Conservation (phyloP, 2,113 vertebrate species). For the Micronycteris hirsuta region DNA sequence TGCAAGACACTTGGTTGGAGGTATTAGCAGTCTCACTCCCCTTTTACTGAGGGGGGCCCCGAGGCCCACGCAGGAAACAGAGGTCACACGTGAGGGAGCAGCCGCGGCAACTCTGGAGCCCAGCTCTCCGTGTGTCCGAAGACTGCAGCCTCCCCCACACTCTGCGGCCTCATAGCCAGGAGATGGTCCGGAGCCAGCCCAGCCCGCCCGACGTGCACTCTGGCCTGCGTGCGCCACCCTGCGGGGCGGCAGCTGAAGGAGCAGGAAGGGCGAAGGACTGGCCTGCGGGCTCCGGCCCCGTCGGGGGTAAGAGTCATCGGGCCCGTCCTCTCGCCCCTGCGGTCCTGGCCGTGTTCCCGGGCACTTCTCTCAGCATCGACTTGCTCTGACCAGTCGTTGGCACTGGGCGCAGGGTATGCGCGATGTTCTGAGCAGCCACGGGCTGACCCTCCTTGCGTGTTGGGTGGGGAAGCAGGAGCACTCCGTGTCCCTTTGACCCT, state of each 20-base stretch:
- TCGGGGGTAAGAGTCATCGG: background rate
- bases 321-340: accelerated
- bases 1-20: background rate
- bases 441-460: background rate
- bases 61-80: background rate
- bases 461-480: accelerated
- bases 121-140: background rate
- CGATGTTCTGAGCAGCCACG: background rate
- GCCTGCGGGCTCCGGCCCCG: background rate
- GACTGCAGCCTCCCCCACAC: too few relatives aligned
- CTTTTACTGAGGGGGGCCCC: background rate
- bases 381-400: background rate
- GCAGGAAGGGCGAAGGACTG: conserved; percentile 20
- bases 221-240: background rate
- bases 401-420: background rate
- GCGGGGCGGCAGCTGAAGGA: conserved; percentile 5
- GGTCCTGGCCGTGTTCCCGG: background rate
- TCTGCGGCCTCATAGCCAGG: background rate
- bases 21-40: background rate
- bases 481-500: background rate
- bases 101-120: background rate
- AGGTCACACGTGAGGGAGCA: background rate
- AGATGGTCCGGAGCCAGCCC: background rate
- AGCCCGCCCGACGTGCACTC: background rate
- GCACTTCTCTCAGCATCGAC: background rate